Base-by-base conservation (phyloP, 1,140 invertebrate genomes). In the Drosophila neocordata region DNA sequence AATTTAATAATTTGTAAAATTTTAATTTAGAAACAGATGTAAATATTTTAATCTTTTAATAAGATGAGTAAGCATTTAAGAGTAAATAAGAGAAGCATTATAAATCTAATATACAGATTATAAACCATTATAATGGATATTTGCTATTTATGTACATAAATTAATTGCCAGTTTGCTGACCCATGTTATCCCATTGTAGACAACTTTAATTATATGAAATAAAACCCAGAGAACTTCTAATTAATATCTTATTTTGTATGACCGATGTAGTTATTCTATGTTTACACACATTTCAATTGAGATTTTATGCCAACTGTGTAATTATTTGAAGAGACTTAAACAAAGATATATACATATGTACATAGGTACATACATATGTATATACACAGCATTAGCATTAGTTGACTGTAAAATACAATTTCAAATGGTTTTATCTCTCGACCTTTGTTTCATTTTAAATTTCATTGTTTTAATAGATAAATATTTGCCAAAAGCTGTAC, bases 381-480 rank as follows among this genome's bases (percentile, higher is more conserved):
- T 48, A 20, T 18, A 7, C 41, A 48, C 2, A 1, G 15, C 41
- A n/a, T 35, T 3, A n/a, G 37, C 37, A 38, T 38, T 38, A 38
- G 12, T 37, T 3, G 37, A 38, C n/a, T n/a, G 2, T 3, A 38
- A 20, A 48, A 18, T 48, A 48, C 41, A 48, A 48, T 48, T 48
- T 48, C 6, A 9, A 48, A 4, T 15, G 11, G 15, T 48, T 48
- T 48, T 48, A 48, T 48, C 41, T 48, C 1, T 48, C 18, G 41
- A 20, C 41, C 20, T 48, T 48, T 48, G 41, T 48, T 15, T 48
- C 11, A 48, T 20, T 48, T 48, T 9, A 48, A 48, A 48, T 48
- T 48, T 18, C 41, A 48, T 48, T 48, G 41, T 20, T 48, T 1
- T 48, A 7, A 48, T 48, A 20, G 41, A 9, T 9, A 48, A 48